Conservation (phyloP, 2,113 vertebrate genomes). For the Platysternon megacephalum region DNA sequence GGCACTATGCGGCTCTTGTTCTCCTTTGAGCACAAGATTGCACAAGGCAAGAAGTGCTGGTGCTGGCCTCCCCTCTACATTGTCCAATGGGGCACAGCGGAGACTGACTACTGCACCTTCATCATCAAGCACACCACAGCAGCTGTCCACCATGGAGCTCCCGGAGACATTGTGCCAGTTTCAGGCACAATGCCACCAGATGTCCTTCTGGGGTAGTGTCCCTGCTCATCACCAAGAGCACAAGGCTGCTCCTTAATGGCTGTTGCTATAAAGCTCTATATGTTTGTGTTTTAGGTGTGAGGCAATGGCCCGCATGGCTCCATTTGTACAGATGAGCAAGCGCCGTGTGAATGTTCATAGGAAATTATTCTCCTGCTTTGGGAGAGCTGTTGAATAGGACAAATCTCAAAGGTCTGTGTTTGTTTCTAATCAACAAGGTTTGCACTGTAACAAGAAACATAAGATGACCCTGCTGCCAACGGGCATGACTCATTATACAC, state of each 20-base stretch:
- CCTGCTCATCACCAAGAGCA: background rate
- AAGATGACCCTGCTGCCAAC: background rate
- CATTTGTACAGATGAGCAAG: background rate
- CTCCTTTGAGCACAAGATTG: background rate
- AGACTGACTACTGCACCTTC: background rate
- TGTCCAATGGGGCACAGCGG: background rate
- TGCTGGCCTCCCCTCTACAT: background rate
- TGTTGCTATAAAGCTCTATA: background rate
- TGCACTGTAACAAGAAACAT: constrained; percentile 19
- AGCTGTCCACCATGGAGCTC: background rate
- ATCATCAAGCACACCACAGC: background rate
- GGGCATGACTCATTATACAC: background rate
- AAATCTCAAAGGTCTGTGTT: constrained; percentile 2
- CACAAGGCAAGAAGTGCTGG: background rate
- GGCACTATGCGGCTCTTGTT: no score
- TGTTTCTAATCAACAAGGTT: constrained; percentile 40
- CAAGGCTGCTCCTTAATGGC: background rate
- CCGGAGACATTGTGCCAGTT: background rate
- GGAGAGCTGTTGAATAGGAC: background rate
- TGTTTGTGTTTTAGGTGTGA: background rate
- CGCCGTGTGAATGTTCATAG: background rate
- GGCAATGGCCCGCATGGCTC: background rate
- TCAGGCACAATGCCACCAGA: background rate
- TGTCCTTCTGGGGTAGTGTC: background rate
- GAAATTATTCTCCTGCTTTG: constrained; percentile 17